phyloP scores from a whole-genome alignment of 2,797 vertebrate species.

The Coluber constrictor region DNA sequence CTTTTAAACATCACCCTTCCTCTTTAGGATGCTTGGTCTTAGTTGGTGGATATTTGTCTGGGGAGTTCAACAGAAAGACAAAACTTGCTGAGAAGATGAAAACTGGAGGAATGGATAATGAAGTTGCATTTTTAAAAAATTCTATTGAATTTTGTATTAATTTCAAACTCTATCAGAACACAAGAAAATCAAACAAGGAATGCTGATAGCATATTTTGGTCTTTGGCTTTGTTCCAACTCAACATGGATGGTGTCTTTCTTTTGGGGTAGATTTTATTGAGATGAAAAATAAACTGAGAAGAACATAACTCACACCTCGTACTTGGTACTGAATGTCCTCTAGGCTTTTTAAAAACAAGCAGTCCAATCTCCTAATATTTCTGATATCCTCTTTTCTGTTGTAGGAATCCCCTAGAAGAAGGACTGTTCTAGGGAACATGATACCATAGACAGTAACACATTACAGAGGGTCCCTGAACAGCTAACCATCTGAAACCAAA shows the following conservation, averaged over 20 bases:
- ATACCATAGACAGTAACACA: too few relatives aligned
- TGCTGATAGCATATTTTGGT: not conserved
- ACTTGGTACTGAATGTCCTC: not conserved
- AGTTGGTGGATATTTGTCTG: not conserved
- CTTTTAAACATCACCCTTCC: not conserved
- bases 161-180: not conserved
- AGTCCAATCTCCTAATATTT: not conserved
- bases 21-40: not conserved
- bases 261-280: not conserved
- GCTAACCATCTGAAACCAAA: not conserved
- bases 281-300: not conserved
- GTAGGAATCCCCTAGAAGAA: not conserved
- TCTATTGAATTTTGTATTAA: not conserved
- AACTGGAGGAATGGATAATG: not conserved
- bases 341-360: not conserved
- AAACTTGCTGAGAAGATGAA: not conserved
- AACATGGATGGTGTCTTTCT: not conserved
- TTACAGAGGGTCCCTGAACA: not conserved
- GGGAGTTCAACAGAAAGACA: not conserved
- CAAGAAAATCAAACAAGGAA: not conserved
- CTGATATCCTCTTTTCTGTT: not conserved
- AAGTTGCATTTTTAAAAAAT: not conserved
- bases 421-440: not conserved
- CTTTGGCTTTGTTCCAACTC: not conserved
- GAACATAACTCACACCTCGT: not conserved